Percentiles rank a stretch among this genome's conserved stretches.
phyloP scores from a whole-genome alignment of 2,797 vertebrate genomes.

The Meda fulgida region DNA sequence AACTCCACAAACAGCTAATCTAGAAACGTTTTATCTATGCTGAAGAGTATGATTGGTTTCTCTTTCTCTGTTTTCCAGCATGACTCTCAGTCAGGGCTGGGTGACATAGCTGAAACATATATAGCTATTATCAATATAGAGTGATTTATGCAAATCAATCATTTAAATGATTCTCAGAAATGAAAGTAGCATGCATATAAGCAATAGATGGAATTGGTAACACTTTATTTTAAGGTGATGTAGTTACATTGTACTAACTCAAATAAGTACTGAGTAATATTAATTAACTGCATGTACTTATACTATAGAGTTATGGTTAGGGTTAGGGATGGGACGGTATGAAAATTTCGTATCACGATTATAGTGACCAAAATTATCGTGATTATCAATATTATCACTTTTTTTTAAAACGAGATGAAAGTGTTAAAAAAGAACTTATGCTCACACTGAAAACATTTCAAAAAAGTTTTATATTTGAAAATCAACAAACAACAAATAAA shows the following conservation, averaged over 20 bases:
- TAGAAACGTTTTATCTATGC: conserved; percentile 30
- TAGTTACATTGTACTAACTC: too few species aligned
- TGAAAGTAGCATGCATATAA: background rate
- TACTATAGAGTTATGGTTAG: background rate
- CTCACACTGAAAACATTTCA: too few species aligned
- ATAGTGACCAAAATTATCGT: too few species aligned
- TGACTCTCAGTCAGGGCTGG: background rate
- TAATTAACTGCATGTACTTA: background rate
- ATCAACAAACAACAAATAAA: too few species aligned
- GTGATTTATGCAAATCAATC: background rate
- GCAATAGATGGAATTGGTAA: background rate
- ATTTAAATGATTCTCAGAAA: background rate
- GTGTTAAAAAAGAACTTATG: too few species aligned
- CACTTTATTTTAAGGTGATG: background rate
- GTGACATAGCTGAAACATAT: background rate
- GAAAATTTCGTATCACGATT: too few species aligned
- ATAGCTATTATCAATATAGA: background rate
- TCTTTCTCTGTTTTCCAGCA: background rate
- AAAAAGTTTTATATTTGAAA: too few species aligned
- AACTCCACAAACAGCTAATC: conserved; percentile 1
- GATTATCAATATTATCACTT: too few species aligned
- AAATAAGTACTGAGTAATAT: too few species aligned
- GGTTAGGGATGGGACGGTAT: too few species aligned
- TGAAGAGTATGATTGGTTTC: conserved; percentile 23
- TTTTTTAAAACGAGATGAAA: too few species aligned